Evolutionary conservation across 2,888 invertebrate species (phyloP), one percentile per base, ranked within the genome.

Genomic region (Strigamia maritima): DNA sequence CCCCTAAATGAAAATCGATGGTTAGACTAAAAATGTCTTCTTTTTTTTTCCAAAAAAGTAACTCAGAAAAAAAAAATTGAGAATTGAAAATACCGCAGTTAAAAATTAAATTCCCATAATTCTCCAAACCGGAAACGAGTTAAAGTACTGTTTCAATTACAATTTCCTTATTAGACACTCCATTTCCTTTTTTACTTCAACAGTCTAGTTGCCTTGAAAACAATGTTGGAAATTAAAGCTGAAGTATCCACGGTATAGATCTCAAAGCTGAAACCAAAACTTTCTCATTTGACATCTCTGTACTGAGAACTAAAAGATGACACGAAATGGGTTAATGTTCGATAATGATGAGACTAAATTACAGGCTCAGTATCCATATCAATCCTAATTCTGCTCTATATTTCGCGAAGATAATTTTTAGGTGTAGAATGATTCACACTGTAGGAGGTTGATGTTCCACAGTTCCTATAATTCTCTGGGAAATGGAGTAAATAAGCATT

Each of bases 81-180:
- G 54, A 54, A 54, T 54, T 54, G 54, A 54, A 54, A 54, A 8
- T 19, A 10, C 4, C 6, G 19, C 22, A 54, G n/a, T n/a, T 8
- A 8, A 19, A 70, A 70, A 70, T 70, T 70, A 16, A 70, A 70
- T 70, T 70, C 70, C 70, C 70, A 28, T 70, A 70, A 70, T 26
- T 24, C 70, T 28, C 22, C 28, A 26, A 19, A 70, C 70, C 70
- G 70, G 70, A 70, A 70, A 70, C 14, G 70, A 70, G 70, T 70
- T 70, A 70, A 70, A 70, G 70, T 70, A 70, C 70, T 70, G 70
- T 70, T 70, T 70, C 70, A 70, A 70, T 70, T 70, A 70, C 70
- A 70, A 28, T 70, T 70, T 70, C 70, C 70, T 70, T 70, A 70
- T 70, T 70, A 70, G 70, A 28, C 24, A n/a, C 26, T 70, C 70